A percentile compares a stretch with the other conserved stretches of the same genome.
Conservation (phyloP, 2,113 vertebrate genomes). For the Coturnix japonica region DNA sequence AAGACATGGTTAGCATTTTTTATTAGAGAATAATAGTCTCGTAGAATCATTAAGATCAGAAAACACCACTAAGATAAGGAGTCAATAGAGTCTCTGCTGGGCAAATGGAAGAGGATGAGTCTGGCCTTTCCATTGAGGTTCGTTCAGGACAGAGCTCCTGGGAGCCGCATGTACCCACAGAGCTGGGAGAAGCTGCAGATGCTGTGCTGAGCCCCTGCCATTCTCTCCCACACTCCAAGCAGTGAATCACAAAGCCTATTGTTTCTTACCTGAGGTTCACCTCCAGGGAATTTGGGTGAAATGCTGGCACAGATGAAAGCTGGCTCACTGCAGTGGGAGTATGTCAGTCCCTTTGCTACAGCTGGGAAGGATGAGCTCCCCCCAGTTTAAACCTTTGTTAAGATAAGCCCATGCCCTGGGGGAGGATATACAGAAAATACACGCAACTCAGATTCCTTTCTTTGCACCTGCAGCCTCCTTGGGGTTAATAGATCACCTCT, state of each 20-base stretch:
- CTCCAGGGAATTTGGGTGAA: constrained; percentile 32
- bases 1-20: background rate
- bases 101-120: background rate
- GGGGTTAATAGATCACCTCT: background rate
- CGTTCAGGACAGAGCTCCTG: background rate
- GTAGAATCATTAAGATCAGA: too few relatives aligned
- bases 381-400: background rate
- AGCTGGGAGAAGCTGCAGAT: background rate
- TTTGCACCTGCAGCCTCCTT: background rate
- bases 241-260: constrained; percentile 37
- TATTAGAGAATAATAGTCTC: background rate
- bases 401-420: background rate
- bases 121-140: background rate
- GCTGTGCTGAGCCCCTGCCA: background rate
- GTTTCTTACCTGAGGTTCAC: constrained; percentile 1
- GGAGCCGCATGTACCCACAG: background rate
- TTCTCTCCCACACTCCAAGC: background rate
- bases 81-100: background rate
- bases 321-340: background rate
- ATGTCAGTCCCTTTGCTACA: background rate
- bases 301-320: background rate
- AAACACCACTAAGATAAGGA: background rate
- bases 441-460: background rate
- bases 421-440: background rate
- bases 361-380: background rate